A percentile compares a stretch with the other conserved stretches of the same genome.
Conservation (phyloP, 2,797 vertebrate species). For the Myoxocephalus aenaeus region DNA sequence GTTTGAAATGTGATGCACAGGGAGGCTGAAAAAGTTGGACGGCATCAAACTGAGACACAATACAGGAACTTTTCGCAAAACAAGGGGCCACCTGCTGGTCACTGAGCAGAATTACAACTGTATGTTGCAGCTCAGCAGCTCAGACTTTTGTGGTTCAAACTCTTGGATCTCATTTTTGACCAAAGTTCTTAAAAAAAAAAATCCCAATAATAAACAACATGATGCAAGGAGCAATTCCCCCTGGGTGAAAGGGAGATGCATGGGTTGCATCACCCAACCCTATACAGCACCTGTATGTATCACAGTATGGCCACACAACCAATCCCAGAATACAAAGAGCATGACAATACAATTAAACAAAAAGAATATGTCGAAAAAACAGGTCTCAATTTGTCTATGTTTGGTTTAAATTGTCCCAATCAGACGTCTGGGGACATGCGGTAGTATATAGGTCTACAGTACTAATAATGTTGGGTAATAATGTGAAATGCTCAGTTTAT, state of each 20-base stretch:
- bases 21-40: neutral
- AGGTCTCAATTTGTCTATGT: neutral
- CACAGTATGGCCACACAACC: neutral
- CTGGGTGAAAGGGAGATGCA: neutral
- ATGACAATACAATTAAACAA: neutral
- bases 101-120: constrained; percentile 17
- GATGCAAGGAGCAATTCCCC: neutral
- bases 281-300: neutral
- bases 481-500: neutral
- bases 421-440: neutral
- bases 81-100: constrained; percentile 55
- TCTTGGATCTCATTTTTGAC: neutral
- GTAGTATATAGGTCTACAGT: neutral
- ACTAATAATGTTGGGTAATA: neutral
- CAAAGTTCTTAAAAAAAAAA: neutral
- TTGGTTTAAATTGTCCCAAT: neutral
- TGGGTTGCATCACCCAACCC: neutral
- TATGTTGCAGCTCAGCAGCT: neutral
- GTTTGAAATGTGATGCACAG: neutral
- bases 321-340: neutral
- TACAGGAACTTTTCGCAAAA: neutral
- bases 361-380: neutral
- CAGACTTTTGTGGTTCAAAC: neutral
- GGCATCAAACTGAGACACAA: neutral
- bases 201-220: neutral